A percentile compares a stretch with the other conserved stretches of the same genome.
Evolutionary conservation across 2,888 invertebrate genomes (phyloP).

Genomic region (Mystacides longicornis): DNA sequence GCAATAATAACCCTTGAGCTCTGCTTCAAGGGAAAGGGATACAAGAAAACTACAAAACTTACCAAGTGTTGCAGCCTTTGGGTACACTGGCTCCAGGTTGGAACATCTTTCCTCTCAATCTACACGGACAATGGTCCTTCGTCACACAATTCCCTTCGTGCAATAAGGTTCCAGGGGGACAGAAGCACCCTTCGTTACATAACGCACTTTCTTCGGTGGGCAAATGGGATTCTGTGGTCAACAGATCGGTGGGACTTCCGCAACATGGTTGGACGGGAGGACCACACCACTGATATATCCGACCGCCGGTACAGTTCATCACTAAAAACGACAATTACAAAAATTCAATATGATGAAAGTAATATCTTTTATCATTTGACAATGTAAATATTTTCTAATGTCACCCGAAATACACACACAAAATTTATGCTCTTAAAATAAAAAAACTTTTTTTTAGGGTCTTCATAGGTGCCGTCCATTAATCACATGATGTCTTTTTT

Average conservation of each 20-base stretch:
- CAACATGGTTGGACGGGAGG: conserved; percentile 67
- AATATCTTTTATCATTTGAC: too few relatives aligned
- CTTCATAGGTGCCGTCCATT: too few relatives aligned
- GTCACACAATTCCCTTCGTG: conserved; percentile 70
- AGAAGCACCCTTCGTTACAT: conserved; percentile 86
- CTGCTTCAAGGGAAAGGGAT: background rate
- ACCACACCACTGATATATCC: conserved; percentile 73
- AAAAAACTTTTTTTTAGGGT: too few relatives aligned
- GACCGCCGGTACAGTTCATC: conserved; percentile 66
- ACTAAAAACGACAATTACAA: conserved; percentile 48
- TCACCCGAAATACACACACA: too few relatives aligned
- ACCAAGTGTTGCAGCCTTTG: conserved; percentile 83
- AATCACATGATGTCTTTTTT: too few relatives aligned
- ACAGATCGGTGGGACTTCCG: conserved; percentile 40
- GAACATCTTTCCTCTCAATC: conserved; percentile 64
- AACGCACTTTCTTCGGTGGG: background rate
- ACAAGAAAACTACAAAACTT: background rate
- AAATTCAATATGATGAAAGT: conserved; percentile 11
- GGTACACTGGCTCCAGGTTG: conserved; percentile 61
- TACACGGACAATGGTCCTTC: conserved; percentile 70
- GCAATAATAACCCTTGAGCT: too few relatives aligned
- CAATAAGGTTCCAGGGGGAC: conserved; percentile 68
- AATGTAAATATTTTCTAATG: too few relatives aligned
- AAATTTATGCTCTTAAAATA: too few relatives aligned
- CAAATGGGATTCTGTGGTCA: conserved; percentile 23